Percentiles rank a stretch among this genome's conserved stretches.
phyloP scores from a whole-genome alignment of 2,797 vertebrate species.

The Rhincodon typus region DNA sequence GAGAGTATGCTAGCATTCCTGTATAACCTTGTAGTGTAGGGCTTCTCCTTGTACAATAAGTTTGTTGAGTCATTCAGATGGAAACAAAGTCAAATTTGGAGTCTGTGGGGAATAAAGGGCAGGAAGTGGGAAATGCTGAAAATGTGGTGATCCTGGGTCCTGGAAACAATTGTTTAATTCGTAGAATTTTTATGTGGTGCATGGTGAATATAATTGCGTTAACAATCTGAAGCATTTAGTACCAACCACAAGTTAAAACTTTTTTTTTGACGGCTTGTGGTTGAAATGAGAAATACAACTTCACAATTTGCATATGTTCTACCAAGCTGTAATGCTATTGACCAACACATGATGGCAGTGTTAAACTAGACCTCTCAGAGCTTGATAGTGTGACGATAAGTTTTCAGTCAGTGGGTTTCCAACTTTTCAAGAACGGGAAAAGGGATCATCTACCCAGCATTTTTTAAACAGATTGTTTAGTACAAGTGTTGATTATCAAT shows the following conservation, averaged over 20 bases:
- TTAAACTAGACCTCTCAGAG: neutral
- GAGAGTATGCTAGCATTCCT: too few relatives aligned
- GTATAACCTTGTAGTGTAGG: neutral
- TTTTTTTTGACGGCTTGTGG: neutral
- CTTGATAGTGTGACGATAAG: neutral
- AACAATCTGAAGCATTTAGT: neutral
- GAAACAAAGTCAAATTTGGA: neutral
- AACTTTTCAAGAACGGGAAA: neutral
- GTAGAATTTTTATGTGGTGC: neutral
- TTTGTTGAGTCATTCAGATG: neutral
- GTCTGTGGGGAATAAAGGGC: neutral
- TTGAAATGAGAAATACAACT: neutral
- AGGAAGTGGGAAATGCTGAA: neutral
- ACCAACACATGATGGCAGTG: conserved; percentile 9
- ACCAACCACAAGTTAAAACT: neutral
- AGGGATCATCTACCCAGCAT: neutral
- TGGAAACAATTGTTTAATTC: neutral
- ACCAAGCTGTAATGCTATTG: neutral
- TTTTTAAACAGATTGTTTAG: neutral
- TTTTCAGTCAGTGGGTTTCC: neutral
- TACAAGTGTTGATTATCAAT: neutral
- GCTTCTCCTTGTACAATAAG: neutral
- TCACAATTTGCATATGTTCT: neutral
- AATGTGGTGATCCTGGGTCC: neutral
- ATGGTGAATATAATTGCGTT: neutral